Base-by-base conservation (phyloP, 1,140 invertebrate species). In the Nautilus pompilius region DNA sequence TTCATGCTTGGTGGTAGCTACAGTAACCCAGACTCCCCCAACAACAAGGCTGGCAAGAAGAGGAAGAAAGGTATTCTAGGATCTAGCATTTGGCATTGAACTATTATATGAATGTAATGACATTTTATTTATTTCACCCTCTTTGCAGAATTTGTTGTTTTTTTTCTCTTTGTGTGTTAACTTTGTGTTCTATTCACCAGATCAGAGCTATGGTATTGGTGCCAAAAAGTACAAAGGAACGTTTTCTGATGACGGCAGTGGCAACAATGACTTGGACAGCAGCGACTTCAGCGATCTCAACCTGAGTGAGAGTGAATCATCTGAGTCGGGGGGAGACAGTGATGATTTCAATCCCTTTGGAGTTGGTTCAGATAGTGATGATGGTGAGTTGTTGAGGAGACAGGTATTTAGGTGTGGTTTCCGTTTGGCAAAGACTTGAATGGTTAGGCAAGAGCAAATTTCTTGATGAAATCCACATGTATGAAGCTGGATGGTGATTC, bases 261-360 rank as follows among this genome's bases (percentile, higher is more conserved):
- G 69, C 56, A 53, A 53, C 45, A 59, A 54, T 22, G 61, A 58
- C 13, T 67, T 62, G 15, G 49, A 53, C 48, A 65, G 53, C 48
- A 29, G 51, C 68, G 70, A 74, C 34, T 58, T 67, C 8, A 70
- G 66, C 63, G 69, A 69, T 34, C 53, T 74, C 46, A 70, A 76
- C 63, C 60, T 56, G 45, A 51, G 58, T 48, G 49, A 63, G 41
- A 65, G 58, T 63, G 81, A 24, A 56, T 49, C 74, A 58, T 67
- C 69, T 41, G 67, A 68, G 34, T 68, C 68, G 60, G 70, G 74
- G 56, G 71, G 71, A n/a, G 68, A 58, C 22, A 69, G 71, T 53
- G 68, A 74, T 54, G 92, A 95, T 83, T 93, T 91, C 76, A 95
- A 95, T 86, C 93, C 93, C 20, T 95, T 95, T 77, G 89, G 88